phyloP scores from a whole-genome alignment of 1,140 invertebrate genomes.

The Oreohelix idahoensis region DNA sequence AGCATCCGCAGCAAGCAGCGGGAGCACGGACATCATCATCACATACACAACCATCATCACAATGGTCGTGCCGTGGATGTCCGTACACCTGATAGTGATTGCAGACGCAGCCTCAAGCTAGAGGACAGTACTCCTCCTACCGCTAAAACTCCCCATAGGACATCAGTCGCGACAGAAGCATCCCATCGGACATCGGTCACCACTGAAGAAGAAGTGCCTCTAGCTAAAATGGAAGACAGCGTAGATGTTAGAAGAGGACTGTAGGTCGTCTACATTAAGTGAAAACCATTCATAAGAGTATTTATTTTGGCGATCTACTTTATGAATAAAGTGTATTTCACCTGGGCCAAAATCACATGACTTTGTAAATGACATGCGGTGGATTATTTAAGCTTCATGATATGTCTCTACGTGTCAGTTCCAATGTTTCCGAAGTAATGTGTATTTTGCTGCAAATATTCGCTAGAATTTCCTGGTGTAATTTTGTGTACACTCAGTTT shows the following conservation, averaged over 20 bases:
- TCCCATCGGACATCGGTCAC: slow-evolving; percentile 3
- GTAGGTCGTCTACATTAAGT: not conserved
- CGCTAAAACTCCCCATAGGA: no score
- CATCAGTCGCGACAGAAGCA: no score
- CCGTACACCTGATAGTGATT: slow-evolving; percentile 11
- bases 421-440: no score
- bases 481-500: no score
- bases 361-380: no score
- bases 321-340: no score
- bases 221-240: slow-evolving; percentile 31
- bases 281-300: not conserved
- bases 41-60: not conserved
- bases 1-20: slow-evolving; percentile 34
- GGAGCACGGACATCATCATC: slow-evolving; percentile 8
- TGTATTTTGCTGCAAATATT: no score
- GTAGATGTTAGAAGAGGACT: not conserved
- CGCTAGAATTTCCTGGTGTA: no score
- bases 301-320: no score
- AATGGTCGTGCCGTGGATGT: slow-evolving; percentile 22
- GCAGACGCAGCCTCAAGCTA: not conserved
- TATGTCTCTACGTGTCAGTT: no score
- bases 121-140: not conserved
- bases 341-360: no score
- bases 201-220: slow-evolving; percentile 35
- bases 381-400: no score